These are phyloP conservation scores for Nomada ferruginata DNA, from an alignment of 2,888 invertebrate species.

Conservation along the genomic window DNA sequence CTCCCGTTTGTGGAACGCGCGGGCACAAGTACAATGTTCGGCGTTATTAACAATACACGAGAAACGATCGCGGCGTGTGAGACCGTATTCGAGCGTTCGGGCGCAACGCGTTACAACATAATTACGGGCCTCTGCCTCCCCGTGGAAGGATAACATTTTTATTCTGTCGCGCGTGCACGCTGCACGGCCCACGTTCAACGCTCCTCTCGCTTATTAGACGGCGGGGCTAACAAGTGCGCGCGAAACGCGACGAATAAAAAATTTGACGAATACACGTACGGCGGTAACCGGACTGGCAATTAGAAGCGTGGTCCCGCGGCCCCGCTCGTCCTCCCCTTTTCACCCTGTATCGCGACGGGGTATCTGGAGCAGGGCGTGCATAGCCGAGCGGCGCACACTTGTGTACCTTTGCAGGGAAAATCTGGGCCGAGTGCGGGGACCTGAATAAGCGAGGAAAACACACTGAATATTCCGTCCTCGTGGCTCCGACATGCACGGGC, in stretches of 20 bases:
- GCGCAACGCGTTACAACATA: slow-evolving; percentile 56
- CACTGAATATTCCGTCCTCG: slow-evolving; percentile 61
- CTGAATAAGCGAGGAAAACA: slow-evolving; percentile 60
- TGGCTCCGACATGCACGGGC: slow-evolving; percentile 30
- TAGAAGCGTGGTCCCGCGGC: slow-evolving; percentile 38
- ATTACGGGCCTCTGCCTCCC: slow-evolving; percentile 41
- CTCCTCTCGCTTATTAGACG: slow-evolving; percentile 50
- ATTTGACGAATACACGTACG: slow-evolving; percentile 49
- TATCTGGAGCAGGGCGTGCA: slow-evolving; percentile 62
- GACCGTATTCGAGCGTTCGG: slow-evolving; percentile 8
- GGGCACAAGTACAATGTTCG: background rate
- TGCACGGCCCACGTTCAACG: slow-evolving; percentile 43
- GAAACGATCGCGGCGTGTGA: background rate
- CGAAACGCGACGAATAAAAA: slow-evolving; percentile 47
- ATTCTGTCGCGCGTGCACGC: slow-evolving; percentile 43
- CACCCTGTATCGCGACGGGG: slow-evolving; percentile 42
- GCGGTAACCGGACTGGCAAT: slow-evolving; percentile 53
- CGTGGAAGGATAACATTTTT: slow-evolving; percentile 53
- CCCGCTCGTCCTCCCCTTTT: background rate
- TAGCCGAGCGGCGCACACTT: slow-evolving; percentile 15
- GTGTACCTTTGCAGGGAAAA: slow-evolving; percentile 57
- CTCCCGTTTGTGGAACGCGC: background rate
- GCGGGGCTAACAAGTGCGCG: slow-evolving; percentile 52
- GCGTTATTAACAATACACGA: slow-evolving; percentile 40
- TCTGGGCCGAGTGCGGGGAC: slow-evolving; percentile 59